phyloP scores from a whole-genome alignment of 2,113 vertebrate species.

The Boulengeromyrus knoepffleri region DNA sequence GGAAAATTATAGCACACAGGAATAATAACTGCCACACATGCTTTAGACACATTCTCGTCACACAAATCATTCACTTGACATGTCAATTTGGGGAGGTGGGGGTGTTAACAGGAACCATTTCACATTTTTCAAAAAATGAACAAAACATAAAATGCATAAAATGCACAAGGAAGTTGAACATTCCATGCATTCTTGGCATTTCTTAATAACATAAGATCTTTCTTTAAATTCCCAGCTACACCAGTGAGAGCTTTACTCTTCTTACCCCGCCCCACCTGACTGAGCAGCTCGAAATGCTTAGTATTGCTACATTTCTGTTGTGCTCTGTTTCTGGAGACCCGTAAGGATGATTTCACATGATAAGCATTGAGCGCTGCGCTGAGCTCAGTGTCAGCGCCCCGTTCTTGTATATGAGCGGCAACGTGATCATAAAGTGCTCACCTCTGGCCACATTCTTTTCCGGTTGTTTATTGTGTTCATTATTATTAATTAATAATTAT shows the following conservation, averaged over 20 bases:
- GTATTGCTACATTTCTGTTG: background rate
- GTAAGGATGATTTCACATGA: background rate
- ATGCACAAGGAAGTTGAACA: background rate
- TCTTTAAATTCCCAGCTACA: background rate
- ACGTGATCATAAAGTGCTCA: background rate
- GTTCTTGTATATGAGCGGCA: background rate
- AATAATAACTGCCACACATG: background rate
- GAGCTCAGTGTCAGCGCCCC: background rate
- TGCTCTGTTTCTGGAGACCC: background rate
- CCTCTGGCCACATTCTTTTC: background rate
- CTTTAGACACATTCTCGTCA: background rate
- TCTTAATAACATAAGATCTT: background rate
- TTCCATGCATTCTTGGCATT: background rate
- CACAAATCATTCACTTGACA: background rate
- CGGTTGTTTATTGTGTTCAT: background rate
- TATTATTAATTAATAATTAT: background rate
- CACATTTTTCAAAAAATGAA: background rate
- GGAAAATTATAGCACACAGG: conserved; percentile 9
- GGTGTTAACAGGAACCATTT: background rate
- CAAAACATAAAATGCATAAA: background rate
- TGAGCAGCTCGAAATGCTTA: background rate
- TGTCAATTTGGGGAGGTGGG: background rate
- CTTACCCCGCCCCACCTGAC: background rate
- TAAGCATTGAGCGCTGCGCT: background rate
- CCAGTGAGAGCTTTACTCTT: background rate